These are phyloP conservation scores for Zaprionus kolodkinae DNA, from an alignment of 1,140 invertebrate genomes.

Conservation along the genomic window DNA sequence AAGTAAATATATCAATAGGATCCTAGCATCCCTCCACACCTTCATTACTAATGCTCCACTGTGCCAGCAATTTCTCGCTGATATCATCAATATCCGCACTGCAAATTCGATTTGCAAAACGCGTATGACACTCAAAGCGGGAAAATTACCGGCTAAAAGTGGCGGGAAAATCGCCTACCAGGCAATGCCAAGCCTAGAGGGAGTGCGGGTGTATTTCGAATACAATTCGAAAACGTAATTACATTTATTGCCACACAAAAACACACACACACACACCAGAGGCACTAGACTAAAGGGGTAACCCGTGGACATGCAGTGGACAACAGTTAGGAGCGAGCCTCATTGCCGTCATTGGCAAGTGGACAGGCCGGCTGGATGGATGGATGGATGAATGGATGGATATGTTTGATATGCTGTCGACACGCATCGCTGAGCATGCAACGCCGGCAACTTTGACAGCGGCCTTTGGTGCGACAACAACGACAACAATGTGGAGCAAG, in stretches of 20 bases:
- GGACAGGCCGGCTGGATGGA: slow-evolving; percentile 4
- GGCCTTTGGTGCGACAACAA: slow-evolving; percentile 39
- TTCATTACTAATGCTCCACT: neutral
- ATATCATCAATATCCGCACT: neutral
- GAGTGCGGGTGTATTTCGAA: slow-evolving; percentile 48
- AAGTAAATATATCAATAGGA: no score
- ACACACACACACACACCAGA: slow-evolving; percentile 50
- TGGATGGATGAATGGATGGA: slow-evolving; percentile 32
- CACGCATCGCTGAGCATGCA: slow-evolving; percentile 77
- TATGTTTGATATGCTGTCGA: slow-evolving; percentile 75
- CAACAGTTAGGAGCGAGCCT: slow-evolving; percentile 28
- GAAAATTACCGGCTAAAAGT: neutral
- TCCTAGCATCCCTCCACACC: no score
- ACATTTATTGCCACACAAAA: slow-evolving; percentile 76
- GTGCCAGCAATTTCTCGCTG: neutral
- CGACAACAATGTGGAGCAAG: slow-evolving; percentile 55
- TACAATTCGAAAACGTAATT: slow-evolving; percentile 76
- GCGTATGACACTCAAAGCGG: neutral
- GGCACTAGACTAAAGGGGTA: neutral
- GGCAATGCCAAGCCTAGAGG: neutral
- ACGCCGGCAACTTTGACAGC: slow-evolving; percentile 45
- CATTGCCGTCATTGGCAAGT: neutral
- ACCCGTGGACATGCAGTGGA: slow-evolving; percentile 39
- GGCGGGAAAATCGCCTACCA: neutral
- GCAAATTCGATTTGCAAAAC: slow-evolving; percentile 8